Percentiles rank a stretch among this genome's conserved stretches.
Evolutionary conservation across 2,113 vertebrate species (phyloP).

Genomic region (Piaya cayana): DNA sequence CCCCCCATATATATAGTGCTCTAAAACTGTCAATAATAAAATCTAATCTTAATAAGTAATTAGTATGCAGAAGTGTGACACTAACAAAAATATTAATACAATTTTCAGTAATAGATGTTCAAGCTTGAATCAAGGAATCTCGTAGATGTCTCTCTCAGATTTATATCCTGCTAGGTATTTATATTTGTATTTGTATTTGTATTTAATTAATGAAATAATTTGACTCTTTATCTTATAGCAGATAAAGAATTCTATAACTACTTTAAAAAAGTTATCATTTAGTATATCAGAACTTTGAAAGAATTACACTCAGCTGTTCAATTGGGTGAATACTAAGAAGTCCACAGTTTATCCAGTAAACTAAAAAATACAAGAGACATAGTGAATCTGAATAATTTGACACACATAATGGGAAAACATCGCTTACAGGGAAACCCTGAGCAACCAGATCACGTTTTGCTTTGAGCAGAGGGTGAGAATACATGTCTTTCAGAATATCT

Average conservation of each 20-base stretch:
- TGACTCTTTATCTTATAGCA: neutral
- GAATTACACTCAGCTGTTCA: neutral
- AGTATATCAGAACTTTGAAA: neutral
- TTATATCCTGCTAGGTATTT: neutral
- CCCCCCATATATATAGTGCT: neutral
- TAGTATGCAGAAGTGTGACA: neutral
- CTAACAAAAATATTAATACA: neutral
- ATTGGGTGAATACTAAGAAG: neutral
- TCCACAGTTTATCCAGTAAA: neutral
- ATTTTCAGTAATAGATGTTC: neutral
- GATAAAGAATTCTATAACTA: neutral
- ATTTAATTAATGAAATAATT: neutral
- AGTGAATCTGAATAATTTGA: neutral
- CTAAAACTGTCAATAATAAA: neutral
- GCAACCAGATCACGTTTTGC: neutral
- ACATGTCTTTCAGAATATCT: neutral
- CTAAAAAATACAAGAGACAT: neutral
- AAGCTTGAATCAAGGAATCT: neutral
- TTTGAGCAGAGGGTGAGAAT: neutral
- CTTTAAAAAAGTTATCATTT: neutral
- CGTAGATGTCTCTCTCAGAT: neutral
- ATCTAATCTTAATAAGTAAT: neutral
- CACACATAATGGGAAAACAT: neutral
- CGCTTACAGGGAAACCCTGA: neutral
- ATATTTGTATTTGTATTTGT: neutral